Evolutionary conservation across 2,888 invertebrate genomes (phyloP).

Genomic region (Eristalinus sepulchralis): DNA sequence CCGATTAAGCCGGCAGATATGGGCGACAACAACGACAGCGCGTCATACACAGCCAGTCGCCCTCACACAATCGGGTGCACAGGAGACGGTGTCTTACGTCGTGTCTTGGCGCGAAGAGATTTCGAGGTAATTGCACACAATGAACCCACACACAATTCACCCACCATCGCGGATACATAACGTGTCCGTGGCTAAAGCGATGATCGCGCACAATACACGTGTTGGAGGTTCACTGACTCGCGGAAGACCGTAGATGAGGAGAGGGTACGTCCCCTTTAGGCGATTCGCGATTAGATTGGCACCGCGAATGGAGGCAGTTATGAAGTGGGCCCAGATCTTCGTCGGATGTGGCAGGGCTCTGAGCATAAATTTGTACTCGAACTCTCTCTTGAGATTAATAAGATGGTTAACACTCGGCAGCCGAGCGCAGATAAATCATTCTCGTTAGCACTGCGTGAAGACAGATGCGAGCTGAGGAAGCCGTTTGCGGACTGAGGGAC

Average conservation of each 20-base stretch:
- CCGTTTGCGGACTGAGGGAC: neutral
- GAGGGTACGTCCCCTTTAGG: conserved; percentile 24
- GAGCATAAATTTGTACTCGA: conserved; percentile 22
- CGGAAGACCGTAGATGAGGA: neutral
- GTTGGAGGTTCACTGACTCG: conserved; percentile 58
- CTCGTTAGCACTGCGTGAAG: conserved; percentile 28
- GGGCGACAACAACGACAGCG: neutral
- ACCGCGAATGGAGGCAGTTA: conserved; percentile 8
- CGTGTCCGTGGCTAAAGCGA: conserved; percentile 16
- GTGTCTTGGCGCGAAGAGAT: conserved; percentile 23
- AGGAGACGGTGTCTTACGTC: conserved; percentile 36
- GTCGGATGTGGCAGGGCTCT: conserved; percentile 10
- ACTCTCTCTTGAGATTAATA: conserved; percentile 30
- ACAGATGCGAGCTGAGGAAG: neutral
- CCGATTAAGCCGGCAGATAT: conserved; percentile 17
- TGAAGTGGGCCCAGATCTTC: conserved; percentile 38
- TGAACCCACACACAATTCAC: conserved; percentile 57
- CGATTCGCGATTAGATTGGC: conserved; percentile 36
- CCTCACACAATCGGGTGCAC: too few species aligned
- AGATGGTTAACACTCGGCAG: conserved; percentile 38
- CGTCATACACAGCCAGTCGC: conserved; percentile 7
- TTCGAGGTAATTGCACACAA: conserved; percentile 51
- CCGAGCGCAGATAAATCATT: conserved; percentile 37
- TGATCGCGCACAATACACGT: conserved; percentile 48
- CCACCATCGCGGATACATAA: conserved; percentile 37